Evolutionary conservation across 2,888 invertebrate genomes (phyloP).

Genomic region (Epinotia demarniana): DNA sequence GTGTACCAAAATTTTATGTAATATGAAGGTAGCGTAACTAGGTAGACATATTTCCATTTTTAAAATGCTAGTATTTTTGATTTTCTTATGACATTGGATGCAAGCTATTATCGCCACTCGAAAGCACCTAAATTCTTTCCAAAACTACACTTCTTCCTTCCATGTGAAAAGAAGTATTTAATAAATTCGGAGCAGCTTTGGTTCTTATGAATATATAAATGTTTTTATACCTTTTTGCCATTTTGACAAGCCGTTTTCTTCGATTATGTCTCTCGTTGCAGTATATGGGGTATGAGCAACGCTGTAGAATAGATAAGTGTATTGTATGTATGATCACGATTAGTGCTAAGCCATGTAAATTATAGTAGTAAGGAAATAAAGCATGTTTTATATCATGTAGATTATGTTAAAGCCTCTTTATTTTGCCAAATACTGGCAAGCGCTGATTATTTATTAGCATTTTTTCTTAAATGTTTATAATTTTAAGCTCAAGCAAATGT

Average conservation of each 20-base stretch:
- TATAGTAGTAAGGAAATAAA: slow-evolving; percentile 78
- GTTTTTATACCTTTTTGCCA: slow-evolving; percentile 19
- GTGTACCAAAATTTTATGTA: slow-evolving; percentile 80
- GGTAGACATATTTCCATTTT: slow-evolving; percentile 71
- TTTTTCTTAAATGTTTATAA: slow-evolving; percentile 80
- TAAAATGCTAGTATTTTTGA: slow-evolving; percentile 56
- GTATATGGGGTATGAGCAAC: slow-evolving; percentile 62
- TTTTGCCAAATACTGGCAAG: slow-evolving; percentile 72
- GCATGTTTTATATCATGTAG: slow-evolving; percentile 84
- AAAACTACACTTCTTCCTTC: neutral
- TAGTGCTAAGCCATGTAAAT: slow-evolving; percentile 77
- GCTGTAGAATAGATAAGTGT: slow-evolving; percentile 70
- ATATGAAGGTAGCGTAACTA: slow-evolving; percentile 75
- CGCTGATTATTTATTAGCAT: slow-evolving; percentile 84
- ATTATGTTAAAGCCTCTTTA: slow-evolving; percentile 77
- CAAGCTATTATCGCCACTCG: slow-evolving; percentile 20
- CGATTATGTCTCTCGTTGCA: slow-evolving; percentile 55
- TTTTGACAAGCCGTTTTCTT: slow-evolving; percentile 27
- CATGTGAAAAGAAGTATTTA: slow-evolving; percentile 7
- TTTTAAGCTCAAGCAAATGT: slow-evolving; percentile 74
- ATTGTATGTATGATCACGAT: slow-evolving; percentile 74
- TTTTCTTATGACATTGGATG: slow-evolving; percentile 43
- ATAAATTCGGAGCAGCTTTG: slow-evolving; percentile 31
- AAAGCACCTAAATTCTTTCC: slow-evolving; percentile 28
- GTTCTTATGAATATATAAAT: slow-evolving; percentile 34